Evolutionary conservation across 1,140 invertebrate genomes (phyloP).

Genomic region (Anagrus nilaparvatae): DNA sequence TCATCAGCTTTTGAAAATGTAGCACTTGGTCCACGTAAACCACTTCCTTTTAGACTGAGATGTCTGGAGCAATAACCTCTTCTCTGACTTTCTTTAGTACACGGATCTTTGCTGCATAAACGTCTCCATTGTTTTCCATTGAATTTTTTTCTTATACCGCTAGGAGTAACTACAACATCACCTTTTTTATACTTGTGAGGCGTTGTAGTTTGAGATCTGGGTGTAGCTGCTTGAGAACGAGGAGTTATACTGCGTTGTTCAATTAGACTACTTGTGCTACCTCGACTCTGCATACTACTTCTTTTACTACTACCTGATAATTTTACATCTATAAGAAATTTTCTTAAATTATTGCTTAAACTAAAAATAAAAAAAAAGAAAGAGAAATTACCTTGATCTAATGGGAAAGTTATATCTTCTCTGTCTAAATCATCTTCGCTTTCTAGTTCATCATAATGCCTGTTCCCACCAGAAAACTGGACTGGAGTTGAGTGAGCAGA

Average conservation of each 20-base stretch:
- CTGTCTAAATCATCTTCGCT: slow-evolving; percentile 81
- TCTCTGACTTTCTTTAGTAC: slow-evolving; percentile 96
- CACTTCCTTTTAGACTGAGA: slow-evolving; percentile 76
- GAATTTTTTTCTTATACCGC: slow-evolving; percentile 96
- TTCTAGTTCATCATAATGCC: slow-evolving; percentile 74
- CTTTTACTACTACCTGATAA: slow-evolving; percentile 71
- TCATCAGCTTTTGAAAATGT: slow-evolving; percentile 64
- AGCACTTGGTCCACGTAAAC: slow-evolving; percentile 43
- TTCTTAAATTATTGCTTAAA: background rate
- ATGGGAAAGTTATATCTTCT: slow-evolving; percentile 77
- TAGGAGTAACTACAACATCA: slow-evolving; percentile 91
- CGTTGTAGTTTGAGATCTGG: slow-evolving; percentile 82
- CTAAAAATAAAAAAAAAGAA: background rate
- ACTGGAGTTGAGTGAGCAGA: slow-evolving; percentile 40
- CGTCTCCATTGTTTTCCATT: slow-evolving; percentile 99
- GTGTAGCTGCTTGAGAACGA: slow-evolving; percentile 78
- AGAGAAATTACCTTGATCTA: slow-evolving; percentile 52
- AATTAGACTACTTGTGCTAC: slow-evolving; percentile 74
- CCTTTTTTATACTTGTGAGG: slow-evolving; percentile 98
- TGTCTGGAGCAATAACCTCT: slow-evolving; percentile 93
- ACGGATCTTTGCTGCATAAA: slow-evolving; percentile 88
- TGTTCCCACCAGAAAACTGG: slow-evolving; percentile 47
- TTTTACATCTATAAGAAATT: slow-evolving; percentile 38
- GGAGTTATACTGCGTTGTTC: slow-evolving; percentile 73
- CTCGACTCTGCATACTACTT: slow-evolving; percentile 80